Evolutionary conservation across 2,797 vertebrate species (phyloP), one percentile per base, ranked within the genome.

Genomic region (Mormyrus hasselquistii): DNA sequence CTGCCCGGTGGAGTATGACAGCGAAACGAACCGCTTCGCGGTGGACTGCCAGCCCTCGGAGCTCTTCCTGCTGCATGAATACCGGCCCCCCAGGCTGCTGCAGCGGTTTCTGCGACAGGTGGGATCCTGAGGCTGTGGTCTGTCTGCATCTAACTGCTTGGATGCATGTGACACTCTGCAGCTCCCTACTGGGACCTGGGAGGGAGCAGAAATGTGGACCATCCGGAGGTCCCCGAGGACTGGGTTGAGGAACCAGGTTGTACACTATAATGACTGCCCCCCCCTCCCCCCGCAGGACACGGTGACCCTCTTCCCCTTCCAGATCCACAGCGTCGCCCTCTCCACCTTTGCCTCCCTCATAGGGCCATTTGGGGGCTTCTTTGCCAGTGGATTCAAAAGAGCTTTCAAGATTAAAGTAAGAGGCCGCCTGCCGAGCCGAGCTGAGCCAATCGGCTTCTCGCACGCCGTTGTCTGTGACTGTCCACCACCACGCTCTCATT

Each of bases 361-460:
- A 83, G 98, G 98, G 0, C 98, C 98, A 0, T 99, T 99, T 2
- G 98, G 98, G 57, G 98, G 98, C 34, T 99, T 99, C 94, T 99
- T 99, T 8, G 98, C 98, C 90, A 99, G 98, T 87, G 98, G 98
- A 90, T 99, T 99, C 94, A 99, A 99, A 94, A 94, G 98, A 94
- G 98, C 98, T 86, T 99, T 99, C 92, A 99, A 99, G 96, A 99
- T 99, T 91, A 99, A 99, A 96, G 98, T 99, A 87, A 89, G 92
- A 87, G 34, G 0, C 9, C 0, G 50, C 25, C 2, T 2, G 34
- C 14, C 10, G 44, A 10, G 19, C 83, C 2, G 12, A 14, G 49
- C 83, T 6, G 73, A 79, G 14, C 34, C 29, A 44, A 0, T 7
- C 6, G 6, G 76, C 76, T 19, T 47, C 76, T n/a, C 19, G 6